Evolutionary conservation across 2,797 vertebrate species (phyloP), one percentile per base, ranked within the genome.

Genomic region (Gymnocypris eckloni): DNA sequence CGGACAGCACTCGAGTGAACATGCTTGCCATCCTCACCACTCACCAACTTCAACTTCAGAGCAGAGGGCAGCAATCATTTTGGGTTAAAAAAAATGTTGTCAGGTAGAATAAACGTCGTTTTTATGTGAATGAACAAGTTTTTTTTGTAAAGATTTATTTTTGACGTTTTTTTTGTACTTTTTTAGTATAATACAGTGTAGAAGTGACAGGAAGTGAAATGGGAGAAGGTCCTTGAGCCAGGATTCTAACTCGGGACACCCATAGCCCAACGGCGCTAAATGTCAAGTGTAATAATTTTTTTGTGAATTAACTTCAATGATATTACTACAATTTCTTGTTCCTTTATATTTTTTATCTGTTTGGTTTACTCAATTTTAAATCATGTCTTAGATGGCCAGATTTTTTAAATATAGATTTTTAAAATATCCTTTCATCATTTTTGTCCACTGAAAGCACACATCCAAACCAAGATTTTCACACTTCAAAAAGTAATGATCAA

Each of bases 1-100:
- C 93, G 39, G 93, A 93, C 83, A 96, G 90, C 88, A 97, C 85
- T 87, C 95, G 94, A 48, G 90, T 95, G 92, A 96, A 97, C 78
- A 92, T 92, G 91, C 93, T 93, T 88, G 96, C 92, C 96, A 96
- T 96, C 84, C 79, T 94, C 89, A 86, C 33, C 59, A 18, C 37
- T 82, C 45, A 87, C 61, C 33, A 67, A 37, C 64, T 37, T 86
- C 70, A 91, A 45, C 84, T 87, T 77, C 52, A 82, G 13, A 45
- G 15, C 4, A 50, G n/a, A 48, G 7, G 22, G 25, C 39, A 41
- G 52, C 37, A 78, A 41, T 5, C 52, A 39, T n/a, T 28, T 45
- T 20, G 43, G 20, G n/a, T 33, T 33, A 28, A 45, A 67, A 70
- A 12, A 20, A n/a, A 5, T 41, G 20, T 48, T n/a, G 41, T 48